These are phyloP conservation scores for Hemaris fuciformis DNA, from an alignment of 2,888 invertebrate species.

Conservation along the genomic window DNA sequence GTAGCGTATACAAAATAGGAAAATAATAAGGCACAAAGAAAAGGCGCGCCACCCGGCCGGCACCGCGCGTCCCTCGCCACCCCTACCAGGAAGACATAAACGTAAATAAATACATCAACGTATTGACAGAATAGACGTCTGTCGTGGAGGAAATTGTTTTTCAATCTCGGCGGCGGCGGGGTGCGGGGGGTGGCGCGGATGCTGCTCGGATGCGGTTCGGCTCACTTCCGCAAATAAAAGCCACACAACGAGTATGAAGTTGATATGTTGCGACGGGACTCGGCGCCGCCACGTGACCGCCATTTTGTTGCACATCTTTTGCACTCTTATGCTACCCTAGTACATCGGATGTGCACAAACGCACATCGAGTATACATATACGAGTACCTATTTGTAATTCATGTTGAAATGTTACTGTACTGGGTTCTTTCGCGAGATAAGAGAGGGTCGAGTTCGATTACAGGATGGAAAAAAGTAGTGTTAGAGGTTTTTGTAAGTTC, in stretches of 20 bases:
- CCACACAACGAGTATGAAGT: slow-evolving; percentile 13
- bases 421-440: too few species aligned
- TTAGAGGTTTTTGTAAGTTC: too few species aligned
- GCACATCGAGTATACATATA: too few species aligned
- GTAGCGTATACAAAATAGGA: not conserved
- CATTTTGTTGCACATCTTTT: slow-evolving; percentile 4
- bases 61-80: not conserved
- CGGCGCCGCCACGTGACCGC: slow-evolving; percentile 6
- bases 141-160: slow-evolving; percentile 28
- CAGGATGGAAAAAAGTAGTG: too few species aligned
- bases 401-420: too few species aligned
- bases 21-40: not conserved
- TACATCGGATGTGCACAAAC: not conserved
- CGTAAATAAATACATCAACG: slow-evolving; percentile 25
- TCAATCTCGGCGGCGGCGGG: slow-evolving; percentile 22
- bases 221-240: slow-evolving; percentile 30
- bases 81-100: slow-evolving; percentile 21
- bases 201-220: slow-evolving; percentile 4
- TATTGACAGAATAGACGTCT: slow-evolving; percentile 28
- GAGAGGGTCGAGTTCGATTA: too few species aligned
- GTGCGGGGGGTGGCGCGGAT: slow-evolving; percentile 25
- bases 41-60: slow-evolving; percentile 11
- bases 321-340: not conserved
- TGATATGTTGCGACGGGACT: slow-evolving; percentile 9
- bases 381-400: too few species aligned